These are phyloP conservation scores for Ceratosolen solmsi DNA, from an alignment of 1,140 invertebrate genomes.

Conservation along the genomic window DNA sequence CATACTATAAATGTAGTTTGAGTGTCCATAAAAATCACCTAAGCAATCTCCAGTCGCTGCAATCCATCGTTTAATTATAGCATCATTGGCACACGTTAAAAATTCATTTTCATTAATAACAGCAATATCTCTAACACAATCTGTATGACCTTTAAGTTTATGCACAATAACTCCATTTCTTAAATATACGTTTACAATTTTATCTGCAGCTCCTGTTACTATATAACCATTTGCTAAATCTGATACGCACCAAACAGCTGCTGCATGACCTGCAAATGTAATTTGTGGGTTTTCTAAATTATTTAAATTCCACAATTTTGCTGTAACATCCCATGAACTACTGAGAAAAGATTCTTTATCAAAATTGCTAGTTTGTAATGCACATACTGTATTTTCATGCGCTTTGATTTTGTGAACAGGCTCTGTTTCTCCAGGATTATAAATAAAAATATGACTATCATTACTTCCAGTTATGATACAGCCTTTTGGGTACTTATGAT, in stretches of 20 bases:
- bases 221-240: conserved; percentile 77
- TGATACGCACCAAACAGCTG: conserved; percentile 91
- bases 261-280: conserved; percentile 84
- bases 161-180: conserved; percentile 74
- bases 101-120: conserved; percentile 81
- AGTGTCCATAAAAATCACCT: conserved; percentile 85
- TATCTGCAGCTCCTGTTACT: conserved; percentile 93
- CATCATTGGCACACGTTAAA: conserved; percentile 93
- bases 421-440: conserved; percentile 76
- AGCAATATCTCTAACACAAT: conserved; percentile 89
- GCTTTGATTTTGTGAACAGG: conserved; percentile 81
- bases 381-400: conserved; percentile 86
- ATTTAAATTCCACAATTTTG: conserved; percentile 83
- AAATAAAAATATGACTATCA: conserved; percentile 88
- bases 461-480: conserved; percentile 91
- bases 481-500: conserved; percentile 80
- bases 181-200: conserved; percentile 89
- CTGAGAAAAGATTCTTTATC: conserved; percentile 77
- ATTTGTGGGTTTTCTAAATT: conserved; percentile 73
- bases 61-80: conserved; percentile 86
- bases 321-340: conserved; percentile 94
- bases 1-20: conserved; percentile 84
- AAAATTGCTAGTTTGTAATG: conserved; percentile 74
- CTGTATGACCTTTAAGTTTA: conserved; percentile 83
- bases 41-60: conserved; percentile 84